A percentile compares a stretch with the other conserved stretches of the same genome.
phyloP scores from a whole-genome alignment of 2,888 invertebrate genomes.

The Drosophila recens region DNA sequence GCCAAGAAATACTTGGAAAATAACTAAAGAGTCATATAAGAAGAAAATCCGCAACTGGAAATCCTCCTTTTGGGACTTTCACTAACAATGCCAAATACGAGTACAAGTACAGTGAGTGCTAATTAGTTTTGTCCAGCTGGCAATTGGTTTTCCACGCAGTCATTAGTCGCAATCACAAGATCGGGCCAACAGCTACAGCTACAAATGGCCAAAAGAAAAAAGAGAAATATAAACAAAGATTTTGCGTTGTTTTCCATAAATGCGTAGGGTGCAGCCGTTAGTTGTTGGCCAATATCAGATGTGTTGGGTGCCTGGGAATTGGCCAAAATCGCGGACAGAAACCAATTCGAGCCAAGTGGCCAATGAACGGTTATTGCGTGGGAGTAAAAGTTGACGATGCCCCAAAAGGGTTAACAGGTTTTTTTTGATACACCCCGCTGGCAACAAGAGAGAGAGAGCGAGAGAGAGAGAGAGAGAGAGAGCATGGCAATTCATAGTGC shows the following conservation, averaged over 20 bases:
- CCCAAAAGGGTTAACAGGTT: conserved; percentile 69
- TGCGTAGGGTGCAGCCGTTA: conserved; percentile 53
- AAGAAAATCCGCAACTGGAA: conserved; percentile 8
- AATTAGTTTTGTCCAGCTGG: conserved; percentile 18
- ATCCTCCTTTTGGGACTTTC: conserved; percentile 33
- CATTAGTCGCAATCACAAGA: conserved; percentile 32
- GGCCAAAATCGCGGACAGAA: conserved; percentile 25
- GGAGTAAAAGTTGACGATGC: conserved; percentile 38
- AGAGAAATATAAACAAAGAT: background rate
- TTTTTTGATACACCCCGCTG: conserved; percentile 19
- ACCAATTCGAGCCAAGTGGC: conserved; percentile 36
- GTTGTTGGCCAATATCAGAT: conserved; percentile 33
- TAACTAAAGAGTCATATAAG: background rate
- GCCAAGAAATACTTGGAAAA: background rate
- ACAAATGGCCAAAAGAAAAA: conserved; percentile 24
- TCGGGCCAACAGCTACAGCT: conserved; percentile 6
- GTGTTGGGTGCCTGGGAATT: conserved; percentile 46
- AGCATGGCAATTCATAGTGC: conserved; percentile 40
- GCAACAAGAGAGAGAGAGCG: background rate
- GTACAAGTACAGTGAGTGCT: conserved; percentile 3
- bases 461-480: background rate
- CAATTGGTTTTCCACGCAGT: conserved; percentile 41
- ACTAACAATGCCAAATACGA: conserved; percentile 28
- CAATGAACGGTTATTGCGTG: conserved; percentile 48
- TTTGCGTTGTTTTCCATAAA: conserved; percentile 40